Percentiles rank a stretch among this genome's conserved stretches.
These are phyloP conservation scores for Pseudopipra pipra DNA, from an alignment of 2,113 vertebrate species.

Conservation along the genomic window DNA sequence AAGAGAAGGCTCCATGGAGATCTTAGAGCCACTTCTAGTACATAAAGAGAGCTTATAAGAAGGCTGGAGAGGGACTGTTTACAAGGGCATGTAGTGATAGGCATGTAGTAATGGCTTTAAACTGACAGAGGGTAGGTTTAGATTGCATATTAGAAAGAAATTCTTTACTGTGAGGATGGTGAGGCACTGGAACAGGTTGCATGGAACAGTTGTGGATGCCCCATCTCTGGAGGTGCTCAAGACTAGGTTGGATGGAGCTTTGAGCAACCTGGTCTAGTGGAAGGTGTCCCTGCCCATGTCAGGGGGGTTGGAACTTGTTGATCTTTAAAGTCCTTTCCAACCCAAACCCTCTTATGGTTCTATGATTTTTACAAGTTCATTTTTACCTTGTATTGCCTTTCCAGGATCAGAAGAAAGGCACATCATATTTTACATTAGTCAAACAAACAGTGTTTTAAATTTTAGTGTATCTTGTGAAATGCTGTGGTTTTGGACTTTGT, in stretches of 20 bases:
- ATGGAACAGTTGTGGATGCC: rapidly evolving
- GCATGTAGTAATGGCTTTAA: background rate
- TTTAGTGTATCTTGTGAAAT: background rate
- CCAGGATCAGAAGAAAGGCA: background rate
- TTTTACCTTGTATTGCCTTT: background rate
- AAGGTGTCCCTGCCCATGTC: background rate
- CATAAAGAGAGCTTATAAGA: background rate
- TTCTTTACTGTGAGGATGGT: background rate
- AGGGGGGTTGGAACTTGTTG: background rate
- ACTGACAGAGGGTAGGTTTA: background rate
- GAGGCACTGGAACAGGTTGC: background rate
- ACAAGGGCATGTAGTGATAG: rapidly evolving
- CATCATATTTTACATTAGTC: background rate
- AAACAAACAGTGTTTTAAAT: background rate
- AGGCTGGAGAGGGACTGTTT: background rate
- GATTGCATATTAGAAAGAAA: background rate
- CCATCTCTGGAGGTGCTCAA: background rate
- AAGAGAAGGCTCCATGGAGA: background rate
- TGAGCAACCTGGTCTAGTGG: background rate
- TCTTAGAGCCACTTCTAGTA: background rate
- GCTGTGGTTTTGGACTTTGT: background rate
- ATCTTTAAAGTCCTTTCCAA: background rate
- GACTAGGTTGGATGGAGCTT: background rate
- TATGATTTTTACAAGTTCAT: background rate
- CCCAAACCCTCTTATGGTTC: background rate